Evolutionary conservation across 2,888 invertebrate genomes (phyloP).

Genomic region (Napeogenes inachia): DNA sequence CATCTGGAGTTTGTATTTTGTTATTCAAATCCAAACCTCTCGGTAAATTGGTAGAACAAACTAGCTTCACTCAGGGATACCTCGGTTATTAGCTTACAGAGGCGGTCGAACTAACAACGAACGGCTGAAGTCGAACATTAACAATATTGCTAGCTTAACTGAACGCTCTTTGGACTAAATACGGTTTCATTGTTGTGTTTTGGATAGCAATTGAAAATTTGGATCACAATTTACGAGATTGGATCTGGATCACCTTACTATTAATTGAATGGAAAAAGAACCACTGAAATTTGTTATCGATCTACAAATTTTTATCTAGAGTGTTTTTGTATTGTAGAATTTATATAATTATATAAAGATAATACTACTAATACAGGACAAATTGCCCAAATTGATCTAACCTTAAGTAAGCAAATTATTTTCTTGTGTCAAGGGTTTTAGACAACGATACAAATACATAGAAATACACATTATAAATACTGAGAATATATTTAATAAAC

Average conservation of each 20-base stretch:
- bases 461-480: too few species aligned
- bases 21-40: background rate
- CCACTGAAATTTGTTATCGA: background rate
- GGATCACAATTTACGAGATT: background rate
- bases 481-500: too few species aligned
- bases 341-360: too few species aligned
- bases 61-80: slow-evolving; percentile 34
- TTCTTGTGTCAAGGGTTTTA: too few species aligned
- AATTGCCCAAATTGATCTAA: too few species aligned
- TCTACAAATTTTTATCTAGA: too few species aligned
- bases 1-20: background rate
- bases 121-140: slow-evolving; percentile 41
- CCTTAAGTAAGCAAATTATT: too few species aligned
- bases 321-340: too few species aligned
- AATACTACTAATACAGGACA: too few species aligned
- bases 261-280: background rate
- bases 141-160: background rate
- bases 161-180: background rate
- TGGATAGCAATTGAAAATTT: background rate
- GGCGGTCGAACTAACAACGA: slow-evolving; percentile 46
- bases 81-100: slow-evolving; percentile 62
- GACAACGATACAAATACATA: too few species aligned
- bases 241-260: background rate
- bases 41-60: slow-evolving; percentile 24
- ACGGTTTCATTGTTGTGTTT: background rate